Conservation (phyloP, 2,888 invertebrate species). For the Ectemnius lituratus region DNA sequence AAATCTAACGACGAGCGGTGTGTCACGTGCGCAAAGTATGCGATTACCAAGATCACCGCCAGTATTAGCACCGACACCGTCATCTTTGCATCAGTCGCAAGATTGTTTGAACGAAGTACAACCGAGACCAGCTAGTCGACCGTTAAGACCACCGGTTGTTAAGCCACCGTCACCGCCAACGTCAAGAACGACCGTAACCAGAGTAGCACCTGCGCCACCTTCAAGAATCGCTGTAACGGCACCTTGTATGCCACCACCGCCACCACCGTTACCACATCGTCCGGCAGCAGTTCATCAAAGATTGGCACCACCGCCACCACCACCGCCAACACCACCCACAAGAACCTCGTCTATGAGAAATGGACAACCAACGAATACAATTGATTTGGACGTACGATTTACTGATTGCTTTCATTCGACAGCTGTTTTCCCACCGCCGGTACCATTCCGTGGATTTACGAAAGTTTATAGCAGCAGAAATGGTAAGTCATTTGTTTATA, state of each 20-base stretch:
- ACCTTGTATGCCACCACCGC: conserved; percentile 74
- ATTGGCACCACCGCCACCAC: conserved; percentile 66
- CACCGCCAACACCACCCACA: conserved; percentile 78
- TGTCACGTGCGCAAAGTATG: conserved; percentile 91
- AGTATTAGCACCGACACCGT: conserved; percentile 78
- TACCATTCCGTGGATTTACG: conserved; percentile 83
- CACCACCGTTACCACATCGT: conserved; percentile 73
- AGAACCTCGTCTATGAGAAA: conserved; percentile 78
- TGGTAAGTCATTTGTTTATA: no score
- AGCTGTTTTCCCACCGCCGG: conserved; percentile 84
- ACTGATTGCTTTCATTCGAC: conserved; percentile 82
- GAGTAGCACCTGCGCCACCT: conserved; percentile 74
- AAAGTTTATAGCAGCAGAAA: conserved; percentile 86
- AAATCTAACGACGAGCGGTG: conserved; percentile 76
- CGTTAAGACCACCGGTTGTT: conserved; percentile 80
- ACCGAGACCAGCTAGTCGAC: conserved; percentile 78
- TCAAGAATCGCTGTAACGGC: conserved; percentile 69
- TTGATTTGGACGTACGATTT: conserved; percentile 85
- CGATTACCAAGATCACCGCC: conserved; percentile 86
- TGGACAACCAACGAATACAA: conserved; percentile 69
- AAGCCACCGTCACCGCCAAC: conserved; percentile 81
- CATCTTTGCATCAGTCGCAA: conserved; percentile 80
- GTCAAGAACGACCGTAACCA: conserved; percentile 46
- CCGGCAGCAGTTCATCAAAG: conserved; percentile 62
- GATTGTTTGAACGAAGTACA: conserved; percentile 77